Base-by-base conservation (phyloP, 2,797 vertebrate genomes). In the Falco columbarius region DNA sequence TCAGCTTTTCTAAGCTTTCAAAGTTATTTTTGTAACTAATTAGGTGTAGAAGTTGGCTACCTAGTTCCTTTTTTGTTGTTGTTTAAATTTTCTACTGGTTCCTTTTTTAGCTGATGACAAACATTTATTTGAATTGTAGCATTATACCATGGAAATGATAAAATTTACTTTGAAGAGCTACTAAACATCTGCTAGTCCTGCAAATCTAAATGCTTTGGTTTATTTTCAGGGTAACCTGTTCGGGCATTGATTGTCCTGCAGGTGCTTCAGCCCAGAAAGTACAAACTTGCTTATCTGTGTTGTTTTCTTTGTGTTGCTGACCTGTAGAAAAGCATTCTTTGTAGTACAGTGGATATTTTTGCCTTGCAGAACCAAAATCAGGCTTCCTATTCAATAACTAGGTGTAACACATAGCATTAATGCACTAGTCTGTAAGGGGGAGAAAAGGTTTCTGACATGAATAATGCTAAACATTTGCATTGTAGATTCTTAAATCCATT, bases 371-470 rank as follows among this genome's bases (percentile, higher is more conserved):
- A 38, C 14, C 54, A 49, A 77, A 80, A 6, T 0, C 7, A 32
- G 40, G 26, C 44, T 88, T 86, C 0, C 0, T n/a, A 3, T 61
- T 73, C 26, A 12, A 0, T 66, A 30, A 10, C 20, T 71, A 8
- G 23, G 9, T 52, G 12, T 21, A 7, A 15, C 6, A 4, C 4
- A 0, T 19, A 44, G 10, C 6, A 1, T 51, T 24, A 27, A 62
- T 34, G 13, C 59, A 4, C 24, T 18, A 2, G 7, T 8, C 24
- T 65, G 13, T 54, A 20, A 52, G 19, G 34, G 9, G 12, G 9
- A 34, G 23, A 21, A 63, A 10, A 36, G 20, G 19, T 76, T 74
- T 81, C 44, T 52, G 9, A 7, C 12, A 2, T 14, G 12, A 36
- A 8, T 40, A 55, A 32, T 8, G 6, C 17, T 9, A 7, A 74